Percentiles rank a stretch among this genome's conserved stretches.
These are phyloP conservation scores for Sebastes matsubarae DNA, from an alignment of 2,797 vertebrate genomes.

Conservation along the genomic window DNA sequence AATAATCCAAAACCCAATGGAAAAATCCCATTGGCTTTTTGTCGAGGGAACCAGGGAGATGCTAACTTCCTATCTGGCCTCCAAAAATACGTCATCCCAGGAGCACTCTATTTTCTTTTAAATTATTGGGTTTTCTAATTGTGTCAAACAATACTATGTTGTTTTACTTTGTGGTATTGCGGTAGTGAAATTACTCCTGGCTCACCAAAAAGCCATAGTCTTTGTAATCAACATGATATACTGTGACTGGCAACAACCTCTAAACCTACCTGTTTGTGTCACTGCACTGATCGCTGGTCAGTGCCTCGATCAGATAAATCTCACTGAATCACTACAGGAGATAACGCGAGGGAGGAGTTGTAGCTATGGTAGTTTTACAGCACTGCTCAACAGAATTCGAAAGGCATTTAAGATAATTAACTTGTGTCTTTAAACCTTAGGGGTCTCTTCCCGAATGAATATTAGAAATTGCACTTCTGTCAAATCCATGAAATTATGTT, in stretches of 20 bases:
- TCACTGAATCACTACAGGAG: not conserved
- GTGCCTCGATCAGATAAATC: not conserved
- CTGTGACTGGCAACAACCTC: not conserved
- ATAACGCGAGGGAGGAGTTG: too few species aligned
- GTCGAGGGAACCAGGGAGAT: too few species aligned
- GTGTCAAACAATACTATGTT: not conserved
- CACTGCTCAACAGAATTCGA: conserved; percentile 19
- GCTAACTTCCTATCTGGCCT: too few species aligned
- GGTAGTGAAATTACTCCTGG: not conserved
- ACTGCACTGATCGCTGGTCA: conserved; percentile 1
- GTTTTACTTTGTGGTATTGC: not conserved
- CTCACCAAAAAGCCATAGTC: not conserved
- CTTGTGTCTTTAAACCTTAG: conserved; percentile 38
- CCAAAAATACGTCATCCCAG: too few species aligned
- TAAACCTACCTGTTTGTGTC: conserved; percentile 10
- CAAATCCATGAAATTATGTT: conserved; percentile 58
- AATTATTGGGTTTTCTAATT: not conserved
- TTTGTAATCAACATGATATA: not conserved
- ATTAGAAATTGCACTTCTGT: conserved; percentile 38
- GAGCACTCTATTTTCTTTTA: too few species aligned
- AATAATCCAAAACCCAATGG: too few species aligned
- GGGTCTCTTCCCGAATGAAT: conserved; percentile 35
- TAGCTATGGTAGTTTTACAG: conserved; percentile 14
- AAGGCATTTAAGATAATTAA: conserved; percentile 55
- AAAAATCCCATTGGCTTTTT: not conserved